Evolutionary conservation across 2,797 vertebrate genomes (phyloP).

Genomic region (Catharus ustulatus): DNA sequence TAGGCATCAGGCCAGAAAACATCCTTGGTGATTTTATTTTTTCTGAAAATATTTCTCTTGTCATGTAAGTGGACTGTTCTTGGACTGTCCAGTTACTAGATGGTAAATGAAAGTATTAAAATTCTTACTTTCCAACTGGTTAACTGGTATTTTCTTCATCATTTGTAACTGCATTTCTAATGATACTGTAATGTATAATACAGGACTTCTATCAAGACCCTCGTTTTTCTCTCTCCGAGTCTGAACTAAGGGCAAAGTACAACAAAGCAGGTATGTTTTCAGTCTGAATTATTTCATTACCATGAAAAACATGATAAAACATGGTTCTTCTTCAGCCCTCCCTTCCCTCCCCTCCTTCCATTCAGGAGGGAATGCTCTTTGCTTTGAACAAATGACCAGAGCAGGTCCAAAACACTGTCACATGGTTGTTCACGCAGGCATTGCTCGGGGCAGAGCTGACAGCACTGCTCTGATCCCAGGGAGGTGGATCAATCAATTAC

Average conservation of each 20-base stretch:
- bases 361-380: background rate
- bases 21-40: background rate
- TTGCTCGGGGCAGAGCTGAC: background rate
- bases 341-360: background rate
- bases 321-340: background rate
- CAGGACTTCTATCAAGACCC: background rate
- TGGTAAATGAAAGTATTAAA: background rate
- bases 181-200: background rate
- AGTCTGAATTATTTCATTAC: background rate
- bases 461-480: accelerated
- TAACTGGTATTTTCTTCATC: slow-evolving; percentile 4
- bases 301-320: background rate
- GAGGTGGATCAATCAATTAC: background rate
- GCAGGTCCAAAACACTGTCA: background rate
- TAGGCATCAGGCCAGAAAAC: background rate
- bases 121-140: background rate
- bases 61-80: background rate
- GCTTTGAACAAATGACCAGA: background rate
- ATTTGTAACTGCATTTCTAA: background rate
- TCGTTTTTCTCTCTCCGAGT: background rate
- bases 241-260: background rate
- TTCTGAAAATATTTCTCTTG: background rate
- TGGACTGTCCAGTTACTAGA: background rate
- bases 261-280: background rate
- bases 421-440: background rate